Percentiles rank a stretch among this genome's conserved stretches.
Conservation (phyloP, 2,888 invertebrate species). For the Dryocosmus kuriphilus region DNA sequence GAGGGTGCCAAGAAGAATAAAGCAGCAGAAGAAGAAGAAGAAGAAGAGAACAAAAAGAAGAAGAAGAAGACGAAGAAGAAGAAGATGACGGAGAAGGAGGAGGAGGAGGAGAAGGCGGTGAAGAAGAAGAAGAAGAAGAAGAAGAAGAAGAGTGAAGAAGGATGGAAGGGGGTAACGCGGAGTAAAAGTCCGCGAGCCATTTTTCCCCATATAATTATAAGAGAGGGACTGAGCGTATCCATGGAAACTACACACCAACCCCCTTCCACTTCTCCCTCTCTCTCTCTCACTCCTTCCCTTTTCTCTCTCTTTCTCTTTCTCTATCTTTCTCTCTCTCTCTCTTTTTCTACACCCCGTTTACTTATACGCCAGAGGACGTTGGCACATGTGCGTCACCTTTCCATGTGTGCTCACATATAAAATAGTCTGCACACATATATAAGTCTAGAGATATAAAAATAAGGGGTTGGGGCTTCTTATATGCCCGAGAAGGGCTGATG, state of each 20-base stretch:
- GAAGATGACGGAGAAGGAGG: constrained; percentile 48
- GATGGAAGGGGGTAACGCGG: constrained; percentile 69
- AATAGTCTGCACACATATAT: constrained; percentile 54
- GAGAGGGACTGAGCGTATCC: constrained; percentile 76
- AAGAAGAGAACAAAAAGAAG: constrained; percentile 46
- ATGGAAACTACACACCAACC: constrained; percentile 74
- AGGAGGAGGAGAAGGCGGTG: constrained; percentile 48
- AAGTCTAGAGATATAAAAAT: constrained; percentile 45
- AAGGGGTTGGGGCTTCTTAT: constrained; percentile 51
- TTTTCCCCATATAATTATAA: constrained; percentile 77
- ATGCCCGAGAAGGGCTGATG: constrained; percentile 47
- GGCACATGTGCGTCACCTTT: constrained; percentile 65
- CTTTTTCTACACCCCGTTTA: constrained; percentile 72
- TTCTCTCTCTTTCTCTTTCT: constrained; percentile 63
- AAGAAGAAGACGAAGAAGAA: constrained; percentile 37
- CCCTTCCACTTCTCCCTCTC: constrained; percentile 59
- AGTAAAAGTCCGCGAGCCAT: constrained; percentile 77
- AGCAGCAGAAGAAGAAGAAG: constrained; percentile 48
- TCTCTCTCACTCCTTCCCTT: too few species aligned
- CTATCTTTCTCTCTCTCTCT: constrained; percentile 64
- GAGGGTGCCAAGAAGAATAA: too few species aligned
- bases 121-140: constrained; percentile 39
- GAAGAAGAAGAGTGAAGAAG: constrained; percentile 47
- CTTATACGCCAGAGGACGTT: constrained; percentile 73
- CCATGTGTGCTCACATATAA: too few species aligned